phyloP scores from a whole-genome alignment of 2,888 invertebrate genomes.

The Chironomus riparius region DNA sequence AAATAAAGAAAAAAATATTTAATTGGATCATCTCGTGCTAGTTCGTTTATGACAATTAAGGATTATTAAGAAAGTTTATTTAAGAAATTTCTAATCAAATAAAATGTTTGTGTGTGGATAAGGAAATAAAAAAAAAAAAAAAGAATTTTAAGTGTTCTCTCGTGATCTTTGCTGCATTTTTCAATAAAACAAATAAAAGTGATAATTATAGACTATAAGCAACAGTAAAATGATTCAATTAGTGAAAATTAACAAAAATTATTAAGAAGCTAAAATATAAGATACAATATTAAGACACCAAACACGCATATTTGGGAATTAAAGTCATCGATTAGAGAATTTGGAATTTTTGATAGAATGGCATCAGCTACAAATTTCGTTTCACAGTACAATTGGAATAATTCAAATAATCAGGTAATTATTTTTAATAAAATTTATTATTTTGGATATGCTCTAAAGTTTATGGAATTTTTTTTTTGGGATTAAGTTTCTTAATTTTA shows the following conservation, averaged over 20 bases:
- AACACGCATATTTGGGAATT: no score
- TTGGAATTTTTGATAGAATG: neutral
- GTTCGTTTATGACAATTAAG: neutral
- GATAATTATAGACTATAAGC: conserved; percentile 21
- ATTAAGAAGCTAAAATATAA: neutral
- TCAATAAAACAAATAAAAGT: conserved; percentile 10
- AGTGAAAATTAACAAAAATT: neutral
- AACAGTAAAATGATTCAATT: neutral
- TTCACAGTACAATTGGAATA: conserved; percentile 24
- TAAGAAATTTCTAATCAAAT: neutral
- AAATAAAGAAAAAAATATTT: neutral
- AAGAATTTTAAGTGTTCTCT: neutral
- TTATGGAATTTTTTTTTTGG: neutral
- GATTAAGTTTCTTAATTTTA: no score
- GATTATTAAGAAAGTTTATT: neutral
- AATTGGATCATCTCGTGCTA: neutral
- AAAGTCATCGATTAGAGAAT: no score
- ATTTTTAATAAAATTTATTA: neutral
- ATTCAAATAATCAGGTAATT: conserved; percentile 17
- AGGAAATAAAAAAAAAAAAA: neutral
- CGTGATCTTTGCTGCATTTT: neutral
- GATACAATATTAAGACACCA: no score
- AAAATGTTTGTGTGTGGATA: neutral
- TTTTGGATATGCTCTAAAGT: neutral
- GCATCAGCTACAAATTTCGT: conserved; percentile 13